phyloP scores from a whole-genome alignment of 2,888 invertebrate species.

The Epiblema foenella region DNA sequence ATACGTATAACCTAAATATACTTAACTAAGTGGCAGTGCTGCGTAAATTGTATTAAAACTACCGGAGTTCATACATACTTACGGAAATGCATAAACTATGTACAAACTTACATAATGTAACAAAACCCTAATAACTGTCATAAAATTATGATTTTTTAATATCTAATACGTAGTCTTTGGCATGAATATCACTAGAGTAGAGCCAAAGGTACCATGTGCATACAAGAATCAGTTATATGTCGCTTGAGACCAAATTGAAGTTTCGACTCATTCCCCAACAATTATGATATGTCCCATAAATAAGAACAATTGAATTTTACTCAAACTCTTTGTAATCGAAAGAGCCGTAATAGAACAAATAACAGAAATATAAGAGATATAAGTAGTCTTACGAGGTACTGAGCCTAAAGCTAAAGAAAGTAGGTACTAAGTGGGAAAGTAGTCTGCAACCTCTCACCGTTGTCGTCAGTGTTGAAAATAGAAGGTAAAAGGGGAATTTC shows the following conservation, averaged over 20 bases:
- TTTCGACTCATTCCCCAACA: constrained; percentile 17
- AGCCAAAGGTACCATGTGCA: constrained; percentile 52
- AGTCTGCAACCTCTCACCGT: constrained; percentile 21
- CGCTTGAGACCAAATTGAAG: constrained; percentile 12
- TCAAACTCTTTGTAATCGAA: constrained; percentile 2
- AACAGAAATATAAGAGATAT: constrained; percentile 22
- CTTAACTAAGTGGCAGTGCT: constrained; percentile 79
- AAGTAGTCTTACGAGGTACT: constrained; percentile 22
- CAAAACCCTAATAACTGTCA: constrained; percentile 13
- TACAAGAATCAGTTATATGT: constrained; percentile 5
- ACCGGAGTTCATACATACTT: constrained; percentile 29
- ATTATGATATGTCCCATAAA: constrained; percentile 40
- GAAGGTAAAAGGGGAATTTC: constrained; percentile 9
- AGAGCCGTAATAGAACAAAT: constrained; percentile 3
- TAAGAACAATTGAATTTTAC: constrained; percentile 29
- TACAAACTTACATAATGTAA: constrained; percentile 25
- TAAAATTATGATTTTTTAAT: constrained; percentile 4
- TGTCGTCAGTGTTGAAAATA: constrained; percentile 12
- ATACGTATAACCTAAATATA: constrained; percentile 48
- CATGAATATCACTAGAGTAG: constrained; percentile 72
- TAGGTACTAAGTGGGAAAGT: constrained; percentile 19
- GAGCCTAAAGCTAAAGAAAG: constrained; percentile 22
- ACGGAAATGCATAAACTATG: constrained; percentile 6
- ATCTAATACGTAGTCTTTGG: constrained; percentile 55
- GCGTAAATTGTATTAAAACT: constrained; percentile 61